Percentiles rank a stretch among this genome's conserved stretches.
Conservation (phyloP, 2,888 invertebrate genomes). For the Orchesellides sinensis region DNA sequence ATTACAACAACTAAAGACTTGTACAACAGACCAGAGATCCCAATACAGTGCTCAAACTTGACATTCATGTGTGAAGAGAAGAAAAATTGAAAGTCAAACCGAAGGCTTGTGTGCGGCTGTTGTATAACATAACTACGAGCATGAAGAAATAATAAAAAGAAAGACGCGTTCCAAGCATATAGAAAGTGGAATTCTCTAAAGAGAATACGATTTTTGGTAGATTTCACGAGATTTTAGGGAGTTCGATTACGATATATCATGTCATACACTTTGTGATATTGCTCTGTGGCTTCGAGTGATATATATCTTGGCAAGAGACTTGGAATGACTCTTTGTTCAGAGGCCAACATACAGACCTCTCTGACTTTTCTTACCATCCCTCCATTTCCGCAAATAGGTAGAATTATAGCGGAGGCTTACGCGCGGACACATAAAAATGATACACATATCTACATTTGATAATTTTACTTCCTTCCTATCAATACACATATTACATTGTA, state of each 20-base stretch:
- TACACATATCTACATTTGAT: slow-evolving; percentile 2
- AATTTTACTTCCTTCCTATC: slow-evolving; percentile 6
- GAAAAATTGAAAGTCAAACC: too few relatives aligned
- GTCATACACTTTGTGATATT: slow-evolving; percentile 70
- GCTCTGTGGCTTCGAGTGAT: slow-evolving; percentile 66
- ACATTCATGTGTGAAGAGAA: too few relatives aligned
- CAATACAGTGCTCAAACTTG: too few relatives aligned
- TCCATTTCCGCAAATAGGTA: slow-evolving; percentile 30
- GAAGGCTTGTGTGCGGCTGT: background rate
- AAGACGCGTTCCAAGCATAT: background rate
- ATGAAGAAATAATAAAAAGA: background rate
- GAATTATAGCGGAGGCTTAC: background rate
- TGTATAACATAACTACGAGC: background rate
- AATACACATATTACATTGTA: slow-evolving; percentile 9
- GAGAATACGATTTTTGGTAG: slow-evolving; percentile 49
- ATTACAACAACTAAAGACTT: too few relatives aligned
- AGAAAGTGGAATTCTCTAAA: slow-evolving; percentile 22
- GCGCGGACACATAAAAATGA: background rate
- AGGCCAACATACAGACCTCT: slow-evolving; percentile 50
- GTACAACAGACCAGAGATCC: too few relatives aligned
- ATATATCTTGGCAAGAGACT: slow-evolving; percentile 70
- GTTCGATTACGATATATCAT: slow-evolving; percentile 64
- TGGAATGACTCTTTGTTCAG: slow-evolving; percentile 63
- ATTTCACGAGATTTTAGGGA: slow-evolving; percentile 69
- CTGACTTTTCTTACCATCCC: slow-evolving; percentile 39